phyloP scores from a whole-genome alignment of 2,113 vertebrate genomes.

The Neogale vison region DNA sequence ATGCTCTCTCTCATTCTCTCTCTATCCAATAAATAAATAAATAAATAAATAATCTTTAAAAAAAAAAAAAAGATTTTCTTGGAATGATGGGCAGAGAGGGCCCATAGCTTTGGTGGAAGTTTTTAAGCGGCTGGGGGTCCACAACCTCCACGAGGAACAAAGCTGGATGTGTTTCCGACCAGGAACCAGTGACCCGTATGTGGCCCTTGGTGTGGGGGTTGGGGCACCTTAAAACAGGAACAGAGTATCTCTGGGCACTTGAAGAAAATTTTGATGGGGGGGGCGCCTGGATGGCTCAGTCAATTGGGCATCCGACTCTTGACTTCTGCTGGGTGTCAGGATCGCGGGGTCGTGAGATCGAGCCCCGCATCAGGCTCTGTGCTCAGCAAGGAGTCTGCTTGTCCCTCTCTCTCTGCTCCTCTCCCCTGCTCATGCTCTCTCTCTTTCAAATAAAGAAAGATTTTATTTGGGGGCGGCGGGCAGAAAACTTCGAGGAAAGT shows the following conservation, averaged over 20 bases:
- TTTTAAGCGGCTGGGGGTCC: neutral
- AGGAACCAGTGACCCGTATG: accelerated
- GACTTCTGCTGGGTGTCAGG: neutral
- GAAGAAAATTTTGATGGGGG: neutral
- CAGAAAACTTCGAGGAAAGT: neutral
- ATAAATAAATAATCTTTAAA: too few species aligned
- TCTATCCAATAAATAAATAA: too few species aligned
- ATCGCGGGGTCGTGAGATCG: neutral
- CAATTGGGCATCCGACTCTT: neutral
- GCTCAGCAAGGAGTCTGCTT: neutral
- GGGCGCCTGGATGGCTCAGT: neutral
- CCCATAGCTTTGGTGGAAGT: neutral
- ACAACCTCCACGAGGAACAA: neutral
- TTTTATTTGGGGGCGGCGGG: neutral
- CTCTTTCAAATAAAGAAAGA: neutral
- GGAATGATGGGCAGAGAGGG: neutral
- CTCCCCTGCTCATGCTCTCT: neutral
- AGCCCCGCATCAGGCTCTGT: neutral
- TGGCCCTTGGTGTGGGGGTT: neutral
- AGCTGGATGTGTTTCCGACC: neutral
- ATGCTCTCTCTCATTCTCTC: too few species aligned
- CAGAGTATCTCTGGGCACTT: neutral
- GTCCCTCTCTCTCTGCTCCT: neutral
- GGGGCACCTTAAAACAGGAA: neutral
- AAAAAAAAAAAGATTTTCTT: neutral